Base-by-base conservation (phyloP, 2,113 vertebrate genomes). In the Cavia porcellus region DNA sequence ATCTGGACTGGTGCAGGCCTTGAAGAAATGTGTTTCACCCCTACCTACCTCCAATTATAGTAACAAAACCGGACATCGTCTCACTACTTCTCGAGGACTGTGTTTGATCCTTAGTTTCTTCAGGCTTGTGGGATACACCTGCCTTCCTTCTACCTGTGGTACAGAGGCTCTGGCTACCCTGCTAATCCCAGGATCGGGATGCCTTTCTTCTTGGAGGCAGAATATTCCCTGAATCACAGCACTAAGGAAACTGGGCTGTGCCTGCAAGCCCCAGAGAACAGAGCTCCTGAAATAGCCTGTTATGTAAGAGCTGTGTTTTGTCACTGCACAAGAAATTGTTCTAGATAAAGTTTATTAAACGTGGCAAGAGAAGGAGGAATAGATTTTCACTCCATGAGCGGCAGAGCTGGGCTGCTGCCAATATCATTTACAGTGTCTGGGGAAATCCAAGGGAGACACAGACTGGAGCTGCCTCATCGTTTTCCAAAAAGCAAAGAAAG, bases 391-490 rank as follows among this genome's bases (percentile, higher is more conserved):
- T 97, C 92, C 66, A 25, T 85, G 92, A 97, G 89, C 38, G 32
- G 82, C 85, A 92, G 55, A 83, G 86, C 81, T 98, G 95, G 62
- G 92, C 91, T 94, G 61, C 92, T 98, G 98, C 97, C 98, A 98
- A 61, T 66, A 96, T 83, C 90, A 90, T 72, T 97, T 97, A 97
- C 3, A 61, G 97, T 86, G 96, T 92, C 91, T 97, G 95, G 97
- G 97, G 98, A 97, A 98, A 98, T 86, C 97, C 98, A 97, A 84
- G 96, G 98, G 97, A 98, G 94, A 98, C 96, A 98, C 98, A 97
- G 90, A 68, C 96, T 47, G 0, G 55, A 98, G 68, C 95, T 97
- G 94, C 91, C 96, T 97, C 95, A 55, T 85, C 92, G 87, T 81
- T 98, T 97, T 93, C 2, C 80, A 89, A 97, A 97, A 98, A 92